Evolutionary conservation across 2,113 vertebrate species (phyloP).

Genomic region (Lipophrys pholis): DNA sequence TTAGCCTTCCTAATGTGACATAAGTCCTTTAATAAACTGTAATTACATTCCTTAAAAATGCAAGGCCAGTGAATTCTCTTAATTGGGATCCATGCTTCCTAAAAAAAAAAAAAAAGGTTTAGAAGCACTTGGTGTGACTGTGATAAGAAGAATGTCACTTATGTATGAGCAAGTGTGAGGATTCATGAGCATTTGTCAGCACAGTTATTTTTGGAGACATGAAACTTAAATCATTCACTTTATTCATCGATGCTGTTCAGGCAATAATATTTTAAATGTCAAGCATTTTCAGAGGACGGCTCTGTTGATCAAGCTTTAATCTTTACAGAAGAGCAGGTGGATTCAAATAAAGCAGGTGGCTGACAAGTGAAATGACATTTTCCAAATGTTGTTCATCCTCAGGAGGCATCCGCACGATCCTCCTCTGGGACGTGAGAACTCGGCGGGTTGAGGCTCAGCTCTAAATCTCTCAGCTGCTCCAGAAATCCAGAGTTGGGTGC

Average conservation of each 20-base stretch:
- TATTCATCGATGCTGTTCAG: background rate
- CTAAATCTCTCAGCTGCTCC: conserved; percentile 86
- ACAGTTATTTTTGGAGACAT: conserved; percentile 54
- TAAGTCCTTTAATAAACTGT: conserved; percentile 9
- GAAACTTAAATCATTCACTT: conserved; percentile 22
- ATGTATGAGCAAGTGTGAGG: conserved; percentile 44
- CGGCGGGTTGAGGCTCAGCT: conserved; percentile 68
- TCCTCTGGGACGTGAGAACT: conserved; percentile 26
- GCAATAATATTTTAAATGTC: background rate
- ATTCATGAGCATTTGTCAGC: conserved; percentile 9
- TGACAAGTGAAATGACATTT: background rate
- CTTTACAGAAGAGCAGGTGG: background rate
- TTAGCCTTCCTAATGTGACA: conserved; percentile 12
- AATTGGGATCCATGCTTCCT: background rate
- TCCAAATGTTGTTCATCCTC: background rate
- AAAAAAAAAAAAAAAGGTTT: background rate
- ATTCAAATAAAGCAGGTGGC: conserved; percentile 4
- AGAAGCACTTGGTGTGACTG: background rate
- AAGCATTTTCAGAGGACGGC: background rate
- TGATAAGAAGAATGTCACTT: conserved; percentile 15
- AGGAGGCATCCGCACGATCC: background rate
- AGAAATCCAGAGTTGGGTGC: conserved; percentile 89
- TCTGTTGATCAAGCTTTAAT: conserved; percentile 6
- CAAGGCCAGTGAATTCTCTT: background rate
- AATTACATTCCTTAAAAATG: background rate